A percentile compares a stretch with the other conserved stretches of the same genome.
Evolutionary conservation across 2,888 invertebrate genomes (phyloP).

Genomic region (Philonicus albiceps): DNA sequence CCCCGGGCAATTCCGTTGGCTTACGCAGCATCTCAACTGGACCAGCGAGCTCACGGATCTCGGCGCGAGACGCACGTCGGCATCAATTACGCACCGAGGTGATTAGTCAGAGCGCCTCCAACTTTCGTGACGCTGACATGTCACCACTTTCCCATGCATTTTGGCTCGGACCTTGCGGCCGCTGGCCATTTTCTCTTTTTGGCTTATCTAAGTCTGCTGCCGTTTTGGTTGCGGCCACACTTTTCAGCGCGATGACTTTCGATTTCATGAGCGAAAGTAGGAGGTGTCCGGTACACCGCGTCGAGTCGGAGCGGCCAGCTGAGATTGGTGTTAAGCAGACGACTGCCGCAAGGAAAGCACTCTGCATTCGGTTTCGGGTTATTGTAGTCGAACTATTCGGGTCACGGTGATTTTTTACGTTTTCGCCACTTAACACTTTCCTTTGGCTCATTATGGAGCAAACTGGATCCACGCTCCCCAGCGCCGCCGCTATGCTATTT

Average conservation of each 20-base stretch:
- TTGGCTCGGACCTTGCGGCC: not conserved
- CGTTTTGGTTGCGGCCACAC: not conserved
- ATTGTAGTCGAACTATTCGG: not conserved
- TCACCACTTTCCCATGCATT: not conserved
- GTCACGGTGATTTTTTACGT: not conserved
- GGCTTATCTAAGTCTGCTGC: not conserved
- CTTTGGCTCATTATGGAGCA: not conserved
- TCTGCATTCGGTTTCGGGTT: not conserved
- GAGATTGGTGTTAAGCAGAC: not conserved
- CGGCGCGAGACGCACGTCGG: not conserved
- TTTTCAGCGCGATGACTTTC: conserved; percentile 57
- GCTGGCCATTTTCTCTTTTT: not conserved
- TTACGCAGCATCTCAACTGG: not conserved
- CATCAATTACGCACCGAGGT: not conserved
- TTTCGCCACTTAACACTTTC: not conserved
- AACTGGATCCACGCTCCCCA: not conserved
- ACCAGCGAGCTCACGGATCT: not conserved
- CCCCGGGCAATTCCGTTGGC: not conserved
- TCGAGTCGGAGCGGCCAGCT: not conserved
- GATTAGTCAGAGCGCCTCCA: not conserved
- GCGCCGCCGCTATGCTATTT: not conserved
- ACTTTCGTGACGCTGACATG: not conserved
- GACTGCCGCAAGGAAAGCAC: not conserved
- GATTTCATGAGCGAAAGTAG: conserved; percentile 61
- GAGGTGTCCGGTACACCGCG: not conserved